Conservation (phyloP, 1,140 invertebrate genomes). For the Parapsyche elsis region DNA sequence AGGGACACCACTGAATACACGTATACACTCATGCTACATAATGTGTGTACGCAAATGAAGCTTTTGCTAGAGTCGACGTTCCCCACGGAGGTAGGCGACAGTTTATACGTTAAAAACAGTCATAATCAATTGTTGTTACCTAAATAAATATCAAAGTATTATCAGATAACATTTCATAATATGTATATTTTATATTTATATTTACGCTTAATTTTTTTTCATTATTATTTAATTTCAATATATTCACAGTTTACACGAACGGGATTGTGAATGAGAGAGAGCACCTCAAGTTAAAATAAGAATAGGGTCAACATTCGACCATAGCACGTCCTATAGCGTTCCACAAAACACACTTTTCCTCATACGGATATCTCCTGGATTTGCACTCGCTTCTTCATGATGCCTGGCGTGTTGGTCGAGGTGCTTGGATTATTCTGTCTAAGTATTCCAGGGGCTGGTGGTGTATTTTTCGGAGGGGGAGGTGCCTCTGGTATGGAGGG, state of each 20-base stretch:
- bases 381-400: conserved; percentile 86
- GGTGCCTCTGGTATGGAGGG: conserved; percentile 75
- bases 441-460: conserved; percentile 72
- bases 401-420: conserved; percentile 67
- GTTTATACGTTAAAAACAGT: conserved; percentile 30
- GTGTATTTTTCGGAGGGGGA: conserved; percentile 72
- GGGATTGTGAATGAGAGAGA: conserved; percentile 18
- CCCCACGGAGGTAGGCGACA: neutral
- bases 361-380: conserved; percentile 90
- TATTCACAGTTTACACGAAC: conserved; percentile 22
- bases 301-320: neutral
- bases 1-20: too few species aligned
- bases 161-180: conserved; percentile 39
- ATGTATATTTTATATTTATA: conserved; percentile 4
- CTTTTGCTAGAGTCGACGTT: neutral
- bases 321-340: neutral
- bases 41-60: too few species aligned
- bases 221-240: conserved; percentile 1
- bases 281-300: conserved; percentile 11
- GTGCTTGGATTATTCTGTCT: conserved; percentile 68
- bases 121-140: conserved; percentile 19
- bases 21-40: too few species aligned
- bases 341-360: conserved; percentile 60
- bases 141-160: conserved; percentile 39
- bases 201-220: conserved; percentile 14